Evolutionary conservation across 2,113 vertebrate genomes (phyloP).

Genomic region (Gambusia holbrooki): DNA sequence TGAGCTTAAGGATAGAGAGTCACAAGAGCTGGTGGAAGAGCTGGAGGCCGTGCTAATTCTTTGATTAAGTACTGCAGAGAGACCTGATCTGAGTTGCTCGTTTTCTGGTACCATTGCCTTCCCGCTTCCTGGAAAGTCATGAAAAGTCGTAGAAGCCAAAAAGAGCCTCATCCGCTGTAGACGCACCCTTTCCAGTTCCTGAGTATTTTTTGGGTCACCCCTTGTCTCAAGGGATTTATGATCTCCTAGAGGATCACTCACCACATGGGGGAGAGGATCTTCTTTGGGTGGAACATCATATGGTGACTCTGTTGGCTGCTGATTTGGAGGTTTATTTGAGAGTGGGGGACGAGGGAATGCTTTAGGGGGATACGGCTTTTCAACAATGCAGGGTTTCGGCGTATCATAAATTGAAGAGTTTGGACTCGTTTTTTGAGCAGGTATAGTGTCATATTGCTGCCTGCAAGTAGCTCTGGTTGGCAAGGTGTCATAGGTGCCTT

Average conservation of each 20-base stretch:
- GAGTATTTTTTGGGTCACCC: conserved; percentile 67
- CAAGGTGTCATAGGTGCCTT: conserved; percentile 35
- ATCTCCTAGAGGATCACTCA: conserved; percentile 38
- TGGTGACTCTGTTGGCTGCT: conserved; percentile 17
- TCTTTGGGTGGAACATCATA: conserved; percentile 64
- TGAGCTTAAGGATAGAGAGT: conserved; percentile 72
- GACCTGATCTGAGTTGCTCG: conserved; percentile 6
- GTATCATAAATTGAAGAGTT: conserved; percentile 66
- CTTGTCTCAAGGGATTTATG: conserved; percentile 66
- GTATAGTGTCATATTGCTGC: conserved; percentile 47
- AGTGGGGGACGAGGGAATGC: conserved; percentile 29
- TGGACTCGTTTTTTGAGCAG: background rate
- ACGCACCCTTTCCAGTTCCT: conserved; percentile 76
- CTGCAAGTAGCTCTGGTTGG: conserved; percentile 36
- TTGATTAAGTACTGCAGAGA: conserved; percentile 74
- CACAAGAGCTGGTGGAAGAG: conserved; percentile 79
- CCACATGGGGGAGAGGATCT: background rate
- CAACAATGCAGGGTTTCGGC: conserved; percentile 60
- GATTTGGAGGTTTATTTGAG: conserved; percentile 65
- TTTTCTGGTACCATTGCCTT: conserved; percentile 20
- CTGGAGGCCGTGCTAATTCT: conserved; percentile 83
- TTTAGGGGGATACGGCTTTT: conserved; percentile 24
- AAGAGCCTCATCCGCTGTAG: conserved; percentile 46
- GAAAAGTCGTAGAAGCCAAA: conserved; percentile 21
- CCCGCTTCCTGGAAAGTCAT: conserved; percentile 23